These are phyloP conservation scores for Amphimedon queenslandica DNA, from an alignment of 37 sponge, comb jelly and placozoan species.

Conservation along the genomic window DNA sequence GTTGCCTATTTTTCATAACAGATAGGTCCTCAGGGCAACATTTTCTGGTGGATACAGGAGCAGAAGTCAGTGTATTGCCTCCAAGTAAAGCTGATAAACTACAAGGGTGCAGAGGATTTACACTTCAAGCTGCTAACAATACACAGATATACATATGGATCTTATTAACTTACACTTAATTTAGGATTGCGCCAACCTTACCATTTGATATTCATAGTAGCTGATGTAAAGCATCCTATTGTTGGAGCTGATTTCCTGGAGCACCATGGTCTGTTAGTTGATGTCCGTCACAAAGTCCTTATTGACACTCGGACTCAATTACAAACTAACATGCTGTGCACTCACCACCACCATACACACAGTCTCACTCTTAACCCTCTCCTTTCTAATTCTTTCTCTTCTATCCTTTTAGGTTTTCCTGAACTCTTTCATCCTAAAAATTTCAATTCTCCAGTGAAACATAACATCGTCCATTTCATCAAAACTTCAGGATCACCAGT, in stretches of 20 bases:
- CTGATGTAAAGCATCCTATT: conserved; percentile 58
- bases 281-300: conserved; percentile 29
- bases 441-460: conserved; percentile 32
- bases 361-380: conserved; percentile 27
- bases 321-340: conserved; percentile 24
- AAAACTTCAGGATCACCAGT: conserved; percentile 23
- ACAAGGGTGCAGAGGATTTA: neutral
- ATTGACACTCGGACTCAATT: conserved; percentile 25
- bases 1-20: conserved; percentile 46
- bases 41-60: conserved; percentile 59
- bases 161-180: conserved; percentile 53
- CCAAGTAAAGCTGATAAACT: conserved; percentile 5
- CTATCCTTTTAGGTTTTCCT: conserved; percentile 50
- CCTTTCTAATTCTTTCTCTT: conserved; percentile 18
- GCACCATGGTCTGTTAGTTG: conserved; percentile 31
- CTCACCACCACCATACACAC: conserved; percentile 12
- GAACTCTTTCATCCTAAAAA: conserved; percentile 23
- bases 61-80: conserved; percentile 39
- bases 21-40: conserved; percentile 16
- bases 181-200: conserved; percentile 41
- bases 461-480: conserved; percentile 53
- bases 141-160: conserved; percentile 24
- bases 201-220: conserved; percentile 67
- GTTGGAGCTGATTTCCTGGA: conserved; percentile 57
- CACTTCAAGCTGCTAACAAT: conserved; percentile 19